Evolutionary conservation across 2,888 invertebrate genomes (phyloP).

Genomic region (Tinea semifulvella): DNA sequence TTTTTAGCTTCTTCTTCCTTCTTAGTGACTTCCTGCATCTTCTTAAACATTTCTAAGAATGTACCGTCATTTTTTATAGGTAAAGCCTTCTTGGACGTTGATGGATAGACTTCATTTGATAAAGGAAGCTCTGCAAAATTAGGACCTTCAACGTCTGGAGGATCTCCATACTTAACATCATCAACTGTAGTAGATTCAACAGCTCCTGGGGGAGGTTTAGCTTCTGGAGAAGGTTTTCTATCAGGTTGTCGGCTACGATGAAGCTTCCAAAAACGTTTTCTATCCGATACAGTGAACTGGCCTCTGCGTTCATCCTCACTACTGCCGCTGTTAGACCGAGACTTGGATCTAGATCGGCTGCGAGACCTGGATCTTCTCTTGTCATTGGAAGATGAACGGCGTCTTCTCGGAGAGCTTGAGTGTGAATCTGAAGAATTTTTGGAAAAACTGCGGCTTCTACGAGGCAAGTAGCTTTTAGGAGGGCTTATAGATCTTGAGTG

Average conservation of each 20-base stretch:
- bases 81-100: slow-evolving; percentile 54
- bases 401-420: slow-evolving; percentile 28
- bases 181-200: slow-evolving; percentile 39
- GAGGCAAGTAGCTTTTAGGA: slow-evolving; percentile 38
- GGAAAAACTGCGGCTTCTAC: background rate
- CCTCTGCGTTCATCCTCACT: slow-evolving; percentile 43
- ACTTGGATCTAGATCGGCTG: slow-evolving; percentile 25
- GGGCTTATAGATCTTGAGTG: slow-evolving; percentile 44
- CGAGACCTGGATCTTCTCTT: slow-evolving; percentile 27
- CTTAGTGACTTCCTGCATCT: slow-evolving; percentile 77
- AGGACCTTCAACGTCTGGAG: slow-evolving; percentile 55
- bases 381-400: slow-evolving; percentile 25
- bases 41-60: slow-evolving; percentile 91
- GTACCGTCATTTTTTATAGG: slow-evolving; percentile 90
- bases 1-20: slow-evolving; percentile 39
- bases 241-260: slow-evolving; percentile 41
- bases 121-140: slow-evolving; percentile 45
- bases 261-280: slow-evolving; percentile 55
- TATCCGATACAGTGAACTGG: slow-evolving; percentile 55
- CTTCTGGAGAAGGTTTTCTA: slow-evolving; percentile 41
- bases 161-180: slow-evolving; percentile 51
- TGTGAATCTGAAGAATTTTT: background rate
- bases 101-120: slow-evolving; percentile 30
- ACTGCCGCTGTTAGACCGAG: slow-evolving; percentile 34
- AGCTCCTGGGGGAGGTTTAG: slow-evolving; percentile 51